phyloP scores from a whole-genome alignment of 2,113 vertebrate species.

The Phylloscopus trochilus region DNA sequence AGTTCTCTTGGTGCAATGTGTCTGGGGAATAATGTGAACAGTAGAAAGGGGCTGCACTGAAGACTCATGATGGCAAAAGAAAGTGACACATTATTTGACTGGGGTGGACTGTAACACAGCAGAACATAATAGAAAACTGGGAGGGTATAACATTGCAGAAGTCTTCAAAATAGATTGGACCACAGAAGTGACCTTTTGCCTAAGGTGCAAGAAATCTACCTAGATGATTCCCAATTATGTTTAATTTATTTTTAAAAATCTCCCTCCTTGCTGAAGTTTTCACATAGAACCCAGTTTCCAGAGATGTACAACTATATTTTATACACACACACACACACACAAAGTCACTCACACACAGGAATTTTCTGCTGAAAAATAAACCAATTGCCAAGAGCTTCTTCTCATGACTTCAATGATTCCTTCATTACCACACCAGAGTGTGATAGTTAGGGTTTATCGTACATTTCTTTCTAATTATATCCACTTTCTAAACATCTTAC shows the following conservation, averaged over 20 bases:
- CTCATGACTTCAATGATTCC: neutral
- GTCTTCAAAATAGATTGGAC: neutral
- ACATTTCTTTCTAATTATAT: neutral
- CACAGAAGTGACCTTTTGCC: neutral
- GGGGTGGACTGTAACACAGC: neutral
- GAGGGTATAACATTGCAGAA: neutral
- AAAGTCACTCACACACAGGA: neutral
- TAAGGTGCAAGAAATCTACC: neutral
- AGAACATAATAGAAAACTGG: neutral
- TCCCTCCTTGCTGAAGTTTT: neutral
- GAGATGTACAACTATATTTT: neutral
- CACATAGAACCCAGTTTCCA: neutral
- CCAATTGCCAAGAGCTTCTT: neutral
- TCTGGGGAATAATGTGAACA: neutral
- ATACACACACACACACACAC: too few relatives aligned
- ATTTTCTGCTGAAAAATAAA: neutral
- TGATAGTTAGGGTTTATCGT: neutral
- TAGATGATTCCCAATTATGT: neutral
- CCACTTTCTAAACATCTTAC: neutral
- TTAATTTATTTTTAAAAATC: neutral
- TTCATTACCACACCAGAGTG: neutral
- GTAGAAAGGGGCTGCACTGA: neutral
- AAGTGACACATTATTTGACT: neutral
- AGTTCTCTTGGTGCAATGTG: accelerated
- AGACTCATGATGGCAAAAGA: neutral